Evolutionary conservation across 1,140 invertebrate genomes (phyloP).

Genomic region (Goniozus legneri): DNA sequence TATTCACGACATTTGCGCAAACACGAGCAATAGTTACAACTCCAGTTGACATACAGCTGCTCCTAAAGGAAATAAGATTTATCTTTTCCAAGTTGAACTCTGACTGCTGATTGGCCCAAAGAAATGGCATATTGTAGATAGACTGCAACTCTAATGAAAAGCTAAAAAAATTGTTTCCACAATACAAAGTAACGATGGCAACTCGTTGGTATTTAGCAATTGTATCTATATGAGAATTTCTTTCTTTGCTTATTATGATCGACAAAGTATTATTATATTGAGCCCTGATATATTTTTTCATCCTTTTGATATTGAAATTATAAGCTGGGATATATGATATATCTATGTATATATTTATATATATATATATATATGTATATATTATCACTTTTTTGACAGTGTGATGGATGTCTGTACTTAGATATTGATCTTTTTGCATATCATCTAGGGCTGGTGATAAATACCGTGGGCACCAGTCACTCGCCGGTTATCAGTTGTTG

Average conservation of each 20-base stretch:
- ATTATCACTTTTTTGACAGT: constrained; percentile 29
- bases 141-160: constrained; percentile 49
- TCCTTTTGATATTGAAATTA: constrained; percentile 28
- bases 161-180: constrained; percentile 34
- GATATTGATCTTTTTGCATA: constrained; percentile 37
- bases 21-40: constrained; percentile 44
- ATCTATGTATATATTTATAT: constrained; percentile 6
- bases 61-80: constrained; percentile 51
- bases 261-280: constrained; percentile 26
- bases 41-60: constrained; percentile 52
- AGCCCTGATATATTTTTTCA: constrained; percentile 29
- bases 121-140: constrained; percentile 44
- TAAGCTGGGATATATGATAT: constrained; percentile 30
- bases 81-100: constrained; percentile 45
- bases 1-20: constrained; percentile 33
- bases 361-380: constrained; percentile 5
- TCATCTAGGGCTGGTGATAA: constrained; percentile 56
- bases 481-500: constrained; percentile 51
- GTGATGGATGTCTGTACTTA: constrained; percentile 38
- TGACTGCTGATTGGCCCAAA: constrained; percentile 50
- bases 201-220: constrained; percentile 18
- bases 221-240: constrained; percentile 22
- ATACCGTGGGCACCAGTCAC: constrained; percentile 56
- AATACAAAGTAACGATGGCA: constrained; percentile 30
- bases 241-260: constrained; percentile 28